Conservation (phyloP, 2,888 invertebrate species). For the Steinernema hermaphroditum region DNA sequence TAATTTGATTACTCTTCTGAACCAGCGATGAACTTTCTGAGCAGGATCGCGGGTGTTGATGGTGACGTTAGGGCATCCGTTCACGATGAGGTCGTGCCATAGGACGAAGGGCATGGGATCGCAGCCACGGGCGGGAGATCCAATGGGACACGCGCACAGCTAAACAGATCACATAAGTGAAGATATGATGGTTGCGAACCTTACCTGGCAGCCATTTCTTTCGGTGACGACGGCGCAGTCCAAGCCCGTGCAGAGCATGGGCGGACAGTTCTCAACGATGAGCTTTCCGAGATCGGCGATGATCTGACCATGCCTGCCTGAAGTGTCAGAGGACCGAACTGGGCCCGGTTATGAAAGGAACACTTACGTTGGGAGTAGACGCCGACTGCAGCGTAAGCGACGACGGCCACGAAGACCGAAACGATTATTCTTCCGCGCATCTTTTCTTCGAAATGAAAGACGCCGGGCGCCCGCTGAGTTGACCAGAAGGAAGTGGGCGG, state of each 20-base stretch:
- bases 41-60: conserved; percentile 63
- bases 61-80: conserved; percentile 65
- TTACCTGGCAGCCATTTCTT: conserved; percentile 65
- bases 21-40: conserved; percentile 66
- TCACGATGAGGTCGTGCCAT: conserved; percentile 66
- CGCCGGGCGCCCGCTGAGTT: conserved; percentile 23
- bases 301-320: conserved; percentile 45
- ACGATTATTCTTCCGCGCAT: conserved; percentile 31
- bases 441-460: conserved; percentile 28
- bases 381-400: conserved; percentile 14
- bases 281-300: conserved; percentile 65
- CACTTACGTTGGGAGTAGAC: conserved; percentile 24
- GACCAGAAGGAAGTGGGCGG: conserved; percentile 21
- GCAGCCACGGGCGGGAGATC: conserved; percentile 63
- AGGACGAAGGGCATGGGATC: conserved; percentile 62
- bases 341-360: not conserved
- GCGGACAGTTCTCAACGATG: conserved; percentile 66
- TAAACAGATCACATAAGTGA: conserved; percentile 35
- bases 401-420: conserved; percentile 28
- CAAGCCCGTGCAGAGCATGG: conserved; percentile 66
- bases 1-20: conserved; percentile 62
- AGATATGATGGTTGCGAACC: not conserved
- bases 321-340: not conserved
- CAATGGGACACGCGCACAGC: conserved; percentile 66
- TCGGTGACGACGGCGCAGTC: conserved; percentile 66